Percentiles rank a stretch among this genome's conserved stretches.
Conservation (phyloP, 2,797 vertebrate genomes). For the Poecilia picta region DNA sequence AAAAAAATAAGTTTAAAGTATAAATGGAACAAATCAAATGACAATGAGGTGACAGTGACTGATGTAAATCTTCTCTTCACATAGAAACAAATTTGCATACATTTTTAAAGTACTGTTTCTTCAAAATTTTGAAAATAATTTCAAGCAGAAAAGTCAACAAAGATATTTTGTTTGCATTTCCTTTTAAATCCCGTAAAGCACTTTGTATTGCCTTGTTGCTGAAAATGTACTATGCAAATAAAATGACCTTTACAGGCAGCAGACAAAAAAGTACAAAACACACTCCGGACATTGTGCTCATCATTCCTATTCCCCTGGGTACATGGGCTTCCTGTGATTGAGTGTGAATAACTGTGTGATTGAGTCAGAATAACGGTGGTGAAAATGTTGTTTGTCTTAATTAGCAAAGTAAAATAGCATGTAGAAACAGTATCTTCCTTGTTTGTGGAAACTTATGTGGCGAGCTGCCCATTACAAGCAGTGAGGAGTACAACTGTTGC, state of each 20-base stretch:
- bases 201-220: too few relatives aligned
- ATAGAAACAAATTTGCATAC: background rate
- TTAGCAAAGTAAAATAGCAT: constrained; percentile 74
- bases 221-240: too few relatives aligned
- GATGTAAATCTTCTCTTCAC: constrained; percentile 1
- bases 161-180: background rate
- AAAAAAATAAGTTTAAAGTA: background rate
- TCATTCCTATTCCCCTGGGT: constrained; percentile 50
- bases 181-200: too few relatives aligned
- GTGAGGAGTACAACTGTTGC: constrained; percentile 46
- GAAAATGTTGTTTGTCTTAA: constrained; percentile 76
- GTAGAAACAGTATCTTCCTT: constrained; percentile 45
- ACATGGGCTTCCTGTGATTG: constrained; percentile 64
- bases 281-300: constrained; percentile 50
- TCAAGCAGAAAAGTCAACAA: constrained; percentile 5
- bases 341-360: constrained; percentile 71
- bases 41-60: background rate
- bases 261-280: constrained; percentile 38
- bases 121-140: background rate
- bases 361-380: constrained; percentile 71
- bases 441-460: constrained; percentile 53
- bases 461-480: constrained; percentile 46
- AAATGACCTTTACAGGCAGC: constrained; percentile 2
- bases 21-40: constrained; percentile 2
- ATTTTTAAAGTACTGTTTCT: background rate